Percentiles rank a stretch among this genome's conserved stretches.
These are phyloP conservation scores for Hirtodrosophila cameraria DNA, from an alignment of 2,888 invertebrate species.

Conservation along the genomic window DNA sequence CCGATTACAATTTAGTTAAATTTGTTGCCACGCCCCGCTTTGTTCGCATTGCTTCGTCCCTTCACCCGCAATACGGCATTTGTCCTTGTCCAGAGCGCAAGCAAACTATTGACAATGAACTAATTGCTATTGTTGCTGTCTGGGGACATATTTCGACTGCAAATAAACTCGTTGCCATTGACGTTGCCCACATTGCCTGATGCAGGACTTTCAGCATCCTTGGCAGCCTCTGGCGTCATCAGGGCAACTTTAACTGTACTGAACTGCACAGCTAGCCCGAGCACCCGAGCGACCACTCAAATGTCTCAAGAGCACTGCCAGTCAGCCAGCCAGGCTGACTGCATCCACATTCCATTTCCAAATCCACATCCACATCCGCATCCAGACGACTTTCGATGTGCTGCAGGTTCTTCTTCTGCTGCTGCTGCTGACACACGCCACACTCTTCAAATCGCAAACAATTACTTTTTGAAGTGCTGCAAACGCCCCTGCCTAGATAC, in stretches of 20 bases:
- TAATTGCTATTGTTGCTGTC: slow-evolving; percentile 77
- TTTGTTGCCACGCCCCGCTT: slow-evolving; percentile 39
- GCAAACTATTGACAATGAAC: slow-evolving; percentile 79
- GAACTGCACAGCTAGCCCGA: slow-evolving; percentile 23
- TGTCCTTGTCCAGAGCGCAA: slow-evolving; percentile 65
- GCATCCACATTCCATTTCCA: slow-evolving; percentile 34
- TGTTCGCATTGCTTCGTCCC: not conserved
- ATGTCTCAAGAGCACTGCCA: slow-evolving; percentile 73
- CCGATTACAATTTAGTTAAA: slow-evolving; percentile 79
- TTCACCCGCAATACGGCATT: slow-evolving; percentile 28
- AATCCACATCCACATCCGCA: slow-evolving; percentile 35
- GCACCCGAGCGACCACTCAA: slow-evolving; percentile 68
- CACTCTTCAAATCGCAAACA: slow-evolving; percentile 80
- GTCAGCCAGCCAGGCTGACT: slow-evolving; percentile 30
- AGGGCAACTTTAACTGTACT: slow-evolving; percentile 60
- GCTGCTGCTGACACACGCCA: slow-evolving; percentile 55
- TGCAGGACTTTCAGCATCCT: slow-evolving; percentile 14
- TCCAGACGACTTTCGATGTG: slow-evolving; percentile 41
- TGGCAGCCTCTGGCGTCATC: slow-evolving; percentile 44
- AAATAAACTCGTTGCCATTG: slow-evolving; percentile 72
- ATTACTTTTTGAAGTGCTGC: slow-evolving; percentile 79
- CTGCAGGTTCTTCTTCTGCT: slow-evolving; percentile 21
- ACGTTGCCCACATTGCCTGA: slow-evolving; percentile 38
- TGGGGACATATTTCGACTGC: slow-evolving; percentile 79
- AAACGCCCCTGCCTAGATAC: slow-evolving; percentile 8